Conservation (phyloP, 2,797 vertebrate genomes). For the Halcyon chelicuti region DNA sequence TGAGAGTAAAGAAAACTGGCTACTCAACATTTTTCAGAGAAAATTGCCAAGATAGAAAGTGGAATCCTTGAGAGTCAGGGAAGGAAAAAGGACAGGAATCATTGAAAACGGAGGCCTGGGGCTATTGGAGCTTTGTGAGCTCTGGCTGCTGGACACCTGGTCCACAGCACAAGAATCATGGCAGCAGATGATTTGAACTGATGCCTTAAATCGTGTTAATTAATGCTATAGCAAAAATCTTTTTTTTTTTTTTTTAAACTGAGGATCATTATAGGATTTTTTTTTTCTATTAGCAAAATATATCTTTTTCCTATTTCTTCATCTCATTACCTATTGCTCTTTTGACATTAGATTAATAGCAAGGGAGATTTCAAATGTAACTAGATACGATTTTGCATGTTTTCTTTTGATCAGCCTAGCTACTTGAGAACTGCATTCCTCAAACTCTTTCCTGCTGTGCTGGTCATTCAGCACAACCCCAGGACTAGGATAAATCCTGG, state of each 20-base stretch:
- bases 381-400: not conserved
- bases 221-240: not conserved
- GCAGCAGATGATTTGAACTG: not conserved
- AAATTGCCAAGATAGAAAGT: not conserved
- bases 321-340: not conserved
- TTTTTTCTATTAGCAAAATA: not conserved
- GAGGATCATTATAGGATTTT: not conserved
- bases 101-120: not conserved
- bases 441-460: not conserved
- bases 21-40: not conserved
- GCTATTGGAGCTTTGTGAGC: not conserved
- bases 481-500: not conserved
- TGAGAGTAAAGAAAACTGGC: not conserved
- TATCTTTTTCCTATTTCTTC: not conserved
- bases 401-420: not conserved
- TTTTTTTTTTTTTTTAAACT: not conserved
- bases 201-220: not conserved
- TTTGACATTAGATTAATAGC: not conserved
- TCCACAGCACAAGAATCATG: not conserved
- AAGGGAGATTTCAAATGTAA: not conserved
- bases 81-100: not conserved
- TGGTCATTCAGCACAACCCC: not conserved
- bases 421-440: not conserved
- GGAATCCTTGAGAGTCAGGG: not conserved
- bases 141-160: not conserved